Conservation (phyloP, 2,888 invertebrate genomes). For the Mimachlamys varia region DNA sequence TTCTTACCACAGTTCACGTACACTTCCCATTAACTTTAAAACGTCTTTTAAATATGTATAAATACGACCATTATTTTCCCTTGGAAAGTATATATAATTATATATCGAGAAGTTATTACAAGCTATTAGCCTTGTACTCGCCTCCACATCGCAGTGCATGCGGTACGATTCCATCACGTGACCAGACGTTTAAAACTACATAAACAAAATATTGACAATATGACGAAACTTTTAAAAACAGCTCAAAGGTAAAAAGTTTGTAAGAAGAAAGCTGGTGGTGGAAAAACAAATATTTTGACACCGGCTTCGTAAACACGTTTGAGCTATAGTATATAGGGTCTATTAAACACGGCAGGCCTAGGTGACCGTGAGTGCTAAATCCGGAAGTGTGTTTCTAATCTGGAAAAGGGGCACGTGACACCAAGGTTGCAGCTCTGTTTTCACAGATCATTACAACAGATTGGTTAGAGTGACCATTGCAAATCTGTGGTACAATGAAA, state of each 20-base stretch:
- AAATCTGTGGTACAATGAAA: neutral
- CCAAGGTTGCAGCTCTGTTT: neutral
- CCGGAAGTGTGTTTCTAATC: constrained; percentile 9
- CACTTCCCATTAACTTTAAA: neutral
- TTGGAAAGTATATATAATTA: neutral
- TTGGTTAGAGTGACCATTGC: neutral
- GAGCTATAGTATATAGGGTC: neutral
- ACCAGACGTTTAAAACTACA: constrained; percentile 14
- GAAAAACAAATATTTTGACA: constrained; percentile 20
- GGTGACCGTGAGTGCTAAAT: neutral
- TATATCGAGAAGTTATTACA: constrained; percentile 23
- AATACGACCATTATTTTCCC: constrained; percentile 1
- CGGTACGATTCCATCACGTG: neutral
- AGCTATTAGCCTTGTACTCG: neutral
- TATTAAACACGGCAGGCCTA: neutral
- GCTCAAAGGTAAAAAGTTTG: neutral
- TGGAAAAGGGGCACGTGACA: neutral
- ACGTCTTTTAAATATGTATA: constrained; percentile 29
- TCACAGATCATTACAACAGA: neutral
- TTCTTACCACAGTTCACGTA: neutral
- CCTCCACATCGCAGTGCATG: neutral
- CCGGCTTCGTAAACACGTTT: constrained; percentile 16
- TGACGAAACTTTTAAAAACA: neutral
- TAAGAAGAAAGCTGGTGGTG: neutral
- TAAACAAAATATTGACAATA: constrained; percentile 17